Conservation (phyloP, 2,888 invertebrate genomes). For the Cyclophora albipunctata region DNA sequence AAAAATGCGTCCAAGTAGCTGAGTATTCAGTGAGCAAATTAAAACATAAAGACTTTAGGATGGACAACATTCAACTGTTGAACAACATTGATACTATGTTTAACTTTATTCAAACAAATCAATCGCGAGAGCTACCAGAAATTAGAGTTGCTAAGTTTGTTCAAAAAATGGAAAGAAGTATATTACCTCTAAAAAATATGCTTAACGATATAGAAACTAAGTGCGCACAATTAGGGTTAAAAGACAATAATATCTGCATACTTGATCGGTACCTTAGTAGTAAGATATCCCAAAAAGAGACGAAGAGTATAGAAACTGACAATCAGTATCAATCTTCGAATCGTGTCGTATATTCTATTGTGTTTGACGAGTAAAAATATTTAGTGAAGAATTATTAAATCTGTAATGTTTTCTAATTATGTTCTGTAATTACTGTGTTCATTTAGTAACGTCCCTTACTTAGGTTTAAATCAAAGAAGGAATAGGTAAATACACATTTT, state of each 20-base stretch:
- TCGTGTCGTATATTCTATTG: conserved; percentile 60
- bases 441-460: too few species aligned
- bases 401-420: too few species aligned
- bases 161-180: conserved; percentile 46
- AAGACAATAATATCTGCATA: conserved; percentile 5
- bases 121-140: conserved; percentile 32
- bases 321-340: conserved; percentile 19
- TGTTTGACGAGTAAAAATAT: conserved; percentile 41
- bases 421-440: too few species aligned
- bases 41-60: too few species aligned
- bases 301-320: conserved; percentile 12
- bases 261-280: too few species aligned
- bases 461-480: too few species aligned
- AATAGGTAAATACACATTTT: too few species aligned
- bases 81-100: too few species aligned
- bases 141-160: conserved; percentile 40
- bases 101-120: background rate
- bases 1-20: too few species aligned
- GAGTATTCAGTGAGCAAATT: too few species aligned
- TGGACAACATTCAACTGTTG: too few species aligned
- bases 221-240: conserved; percentile 37
- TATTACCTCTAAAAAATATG: conserved; percentile 46
- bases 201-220: conserved; percentile 46
- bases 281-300: conserved; percentile 1
- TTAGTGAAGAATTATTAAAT: background rate